These are phyloP conservation scores for Peromyscus melanophrys DNA, from an alignment of 2,797 vertebrate genomes.

Conservation along the genomic window DNA sequence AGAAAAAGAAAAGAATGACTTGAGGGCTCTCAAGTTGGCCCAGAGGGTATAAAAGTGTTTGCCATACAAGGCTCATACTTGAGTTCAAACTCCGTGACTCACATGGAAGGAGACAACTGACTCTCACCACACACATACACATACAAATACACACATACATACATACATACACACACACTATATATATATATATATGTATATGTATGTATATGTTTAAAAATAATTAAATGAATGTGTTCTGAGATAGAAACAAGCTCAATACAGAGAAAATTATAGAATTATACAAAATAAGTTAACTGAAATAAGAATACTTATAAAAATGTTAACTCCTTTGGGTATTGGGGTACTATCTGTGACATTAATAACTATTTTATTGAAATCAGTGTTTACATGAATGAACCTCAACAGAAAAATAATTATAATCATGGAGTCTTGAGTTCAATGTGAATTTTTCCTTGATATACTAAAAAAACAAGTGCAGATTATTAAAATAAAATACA, in stretches of 20 bases:
- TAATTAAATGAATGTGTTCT: slow-evolving; percentile 32
- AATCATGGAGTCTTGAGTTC: slow-evolving; percentile 24
- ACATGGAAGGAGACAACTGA: background rate
- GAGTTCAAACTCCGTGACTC: background rate
- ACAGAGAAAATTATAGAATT: slow-evolving; percentile 12
- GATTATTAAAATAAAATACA: background rate
- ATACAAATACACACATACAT: background rate
- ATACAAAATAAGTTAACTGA: background rate
- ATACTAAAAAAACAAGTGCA: background rate
- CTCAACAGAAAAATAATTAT: background rate
- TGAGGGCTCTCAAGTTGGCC: background rate
- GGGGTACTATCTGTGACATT: background rate
- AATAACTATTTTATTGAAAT: slow-evolving; percentile 13
- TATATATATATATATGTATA: too few species aligned
- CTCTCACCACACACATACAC: background rate
- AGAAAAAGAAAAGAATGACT: background rate
- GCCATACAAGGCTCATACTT: background rate
- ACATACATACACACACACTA: background rate
- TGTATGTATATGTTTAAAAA: background rate
- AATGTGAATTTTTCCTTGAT: background rate
- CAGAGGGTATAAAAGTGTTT: background rate
- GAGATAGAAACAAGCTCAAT: background rate
- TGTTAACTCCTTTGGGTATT: background rate
- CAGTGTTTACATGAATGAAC: background rate
- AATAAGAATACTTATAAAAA: slow-evolving; percentile 27